These are phyloP conservation scores for Synergus japonicus DNA, from an alignment of 2,888 invertebrate species.

Conservation along the genomic window DNA sequence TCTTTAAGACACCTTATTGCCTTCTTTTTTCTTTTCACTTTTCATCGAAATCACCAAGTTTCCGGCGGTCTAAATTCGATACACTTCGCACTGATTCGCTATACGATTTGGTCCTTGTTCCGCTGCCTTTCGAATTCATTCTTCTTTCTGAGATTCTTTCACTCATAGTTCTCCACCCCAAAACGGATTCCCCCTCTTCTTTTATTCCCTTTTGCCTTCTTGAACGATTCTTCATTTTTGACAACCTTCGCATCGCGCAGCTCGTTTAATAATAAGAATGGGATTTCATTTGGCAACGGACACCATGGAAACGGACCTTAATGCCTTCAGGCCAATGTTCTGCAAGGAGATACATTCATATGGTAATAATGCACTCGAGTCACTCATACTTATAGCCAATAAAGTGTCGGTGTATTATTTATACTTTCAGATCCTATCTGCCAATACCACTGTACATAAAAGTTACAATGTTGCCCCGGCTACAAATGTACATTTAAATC, in stretches of 20 bases:
- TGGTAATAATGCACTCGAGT: slow-evolving; percentile 26
- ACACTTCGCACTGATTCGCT: slow-evolving; percentile 26
- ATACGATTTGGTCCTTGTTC: slow-evolving; percentile 34
- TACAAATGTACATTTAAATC: background rate
- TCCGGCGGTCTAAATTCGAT: slow-evolving; percentile 31
- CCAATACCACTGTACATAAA: background rate
- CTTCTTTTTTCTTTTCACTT: slow-evolving; percentile 29
- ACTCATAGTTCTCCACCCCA: slow-evolving; percentile 2
- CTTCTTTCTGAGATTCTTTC: slow-evolving; percentile 25
- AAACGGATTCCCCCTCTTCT: slow-evolving; percentile 8
- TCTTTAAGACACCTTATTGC: slow-evolving; percentile 23
- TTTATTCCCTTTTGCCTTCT: slow-evolving; percentile 6
- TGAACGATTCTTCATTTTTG: slow-evolving; percentile 28
- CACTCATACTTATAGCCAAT: background rate
- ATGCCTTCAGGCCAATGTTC: slow-evolving; percentile 10
- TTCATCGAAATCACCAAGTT: slow-evolving; percentile 30
- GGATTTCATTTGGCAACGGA: slow-evolving; percentile 9
- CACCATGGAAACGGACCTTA: slow-evolving; percentile 20
- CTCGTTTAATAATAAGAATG: background rate
- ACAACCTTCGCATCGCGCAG: slow-evolving; percentile 6
- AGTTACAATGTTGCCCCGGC: background rate
- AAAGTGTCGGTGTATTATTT: slow-evolving; percentile 12
- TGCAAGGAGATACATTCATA: slow-evolving; percentile 12
- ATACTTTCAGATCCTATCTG: background rate
- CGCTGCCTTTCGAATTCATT: slow-evolving; percentile 18